phyloP scores from a whole-genome alignment of 2,888 invertebrate species.

The Drosophila austrosaltans region DNA sequence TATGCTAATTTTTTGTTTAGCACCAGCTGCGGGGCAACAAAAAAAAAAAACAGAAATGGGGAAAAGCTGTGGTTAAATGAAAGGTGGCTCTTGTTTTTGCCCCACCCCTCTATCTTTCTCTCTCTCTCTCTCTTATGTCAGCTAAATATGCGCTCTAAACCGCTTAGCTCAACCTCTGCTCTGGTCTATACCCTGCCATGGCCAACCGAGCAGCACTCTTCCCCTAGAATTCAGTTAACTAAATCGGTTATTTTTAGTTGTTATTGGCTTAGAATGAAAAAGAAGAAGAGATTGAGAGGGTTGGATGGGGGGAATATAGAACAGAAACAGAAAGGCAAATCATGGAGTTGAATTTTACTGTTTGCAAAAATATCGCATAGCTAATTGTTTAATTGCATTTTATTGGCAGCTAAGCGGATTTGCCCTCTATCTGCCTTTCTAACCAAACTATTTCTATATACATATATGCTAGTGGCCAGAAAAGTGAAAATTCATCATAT shows the following conservation, averaged over 20 bases:
- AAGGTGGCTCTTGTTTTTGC: not conserved
- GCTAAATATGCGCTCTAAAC: constrained; percentile 3
- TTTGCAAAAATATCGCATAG: constrained; percentile 18
- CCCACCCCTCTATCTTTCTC: not conserved
- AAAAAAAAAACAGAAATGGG: not conserved
- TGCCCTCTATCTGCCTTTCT: not conserved
- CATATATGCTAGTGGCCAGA: not conserved
- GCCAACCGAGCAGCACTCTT: not conserved
- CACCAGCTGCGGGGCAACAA: constrained; percentile 3
- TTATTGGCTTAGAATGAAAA: constrained; percentile 13
- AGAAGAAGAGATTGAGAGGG: constrained; percentile 6
- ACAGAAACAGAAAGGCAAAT: constrained; percentile 1
- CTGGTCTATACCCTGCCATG: not conserved
- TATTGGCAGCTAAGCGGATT: constrained; percentile 56
- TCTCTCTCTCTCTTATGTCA: not conserved
- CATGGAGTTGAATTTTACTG: not conserved
- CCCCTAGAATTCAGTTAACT: constrained; percentile 21
- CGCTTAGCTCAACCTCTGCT: constrained; percentile 7
- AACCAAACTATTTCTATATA: not conserved
- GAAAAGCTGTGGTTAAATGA: constrained; percentile 14
- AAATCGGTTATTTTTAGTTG: constrained; percentile 17
- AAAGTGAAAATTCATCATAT: not conserved
- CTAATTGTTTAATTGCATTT: constrained; percentile 60
- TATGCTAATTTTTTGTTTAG: constrained; percentile 50
- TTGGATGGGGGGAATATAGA: not conserved